Evolutionary conservation across 2,888 invertebrate genomes (phyloP).

Genomic region (Silvanus unidentatus): DNA sequence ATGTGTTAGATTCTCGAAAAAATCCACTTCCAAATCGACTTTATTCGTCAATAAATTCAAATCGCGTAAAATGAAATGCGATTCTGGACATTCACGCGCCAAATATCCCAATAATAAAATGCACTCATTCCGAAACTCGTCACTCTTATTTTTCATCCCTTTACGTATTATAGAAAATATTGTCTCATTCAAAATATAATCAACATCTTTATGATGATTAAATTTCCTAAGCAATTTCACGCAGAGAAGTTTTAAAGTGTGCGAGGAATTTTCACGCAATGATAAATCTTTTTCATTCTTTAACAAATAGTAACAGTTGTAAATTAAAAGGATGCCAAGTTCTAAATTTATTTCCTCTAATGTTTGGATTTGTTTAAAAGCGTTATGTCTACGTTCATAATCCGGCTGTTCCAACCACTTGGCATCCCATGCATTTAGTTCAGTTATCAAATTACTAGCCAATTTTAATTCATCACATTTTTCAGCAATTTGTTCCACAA

Average conservation of each 20-base stretch:
- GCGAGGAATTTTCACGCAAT: slow-evolving; percentile 68
- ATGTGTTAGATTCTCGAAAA: slow-evolving; percentile 90
- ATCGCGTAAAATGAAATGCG: slow-evolving; percentile 67
- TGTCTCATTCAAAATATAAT: slow-evolving; percentile 65
- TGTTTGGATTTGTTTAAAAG: slow-evolving; percentile 58
- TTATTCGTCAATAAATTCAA: slow-evolving; percentile 61
- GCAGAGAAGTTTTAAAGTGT: slow-evolving; percentile 66
- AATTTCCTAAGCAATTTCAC: slow-evolving; percentile 57
- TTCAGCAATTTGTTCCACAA: slow-evolving; percentile 56
- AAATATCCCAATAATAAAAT: slow-evolving; percentile 73
- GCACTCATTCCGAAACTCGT: slow-evolving; percentile 70
- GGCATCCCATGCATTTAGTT: slow-evolving; percentile 82
- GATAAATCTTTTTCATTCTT: slow-evolving; percentile 78
- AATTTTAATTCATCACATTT: slow-evolving; percentile 42
- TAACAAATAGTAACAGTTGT: slow-evolving; percentile 77
- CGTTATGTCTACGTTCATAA: slow-evolving; percentile 72
- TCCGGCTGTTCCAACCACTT: slow-evolving; percentile 93
- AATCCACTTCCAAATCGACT: slow-evolving; percentile 79
- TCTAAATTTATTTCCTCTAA: slow-evolving; percentile 55
- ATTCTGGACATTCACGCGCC: slow-evolving; percentile 63
- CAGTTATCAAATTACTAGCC: slow-evolving; percentile 52
- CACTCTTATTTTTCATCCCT: slow-evolving; percentile 66
- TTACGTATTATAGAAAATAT: slow-evolving; percentile 66
- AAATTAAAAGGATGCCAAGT: slow-evolving; percentile 65
- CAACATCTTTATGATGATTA: slow-evolving; percentile 52